A percentile compares a stretch with the other conserved stretches of the same genome.
Conservation (phyloP, 2,113 vertebrate species). For the Merops nubicus region DNA sequence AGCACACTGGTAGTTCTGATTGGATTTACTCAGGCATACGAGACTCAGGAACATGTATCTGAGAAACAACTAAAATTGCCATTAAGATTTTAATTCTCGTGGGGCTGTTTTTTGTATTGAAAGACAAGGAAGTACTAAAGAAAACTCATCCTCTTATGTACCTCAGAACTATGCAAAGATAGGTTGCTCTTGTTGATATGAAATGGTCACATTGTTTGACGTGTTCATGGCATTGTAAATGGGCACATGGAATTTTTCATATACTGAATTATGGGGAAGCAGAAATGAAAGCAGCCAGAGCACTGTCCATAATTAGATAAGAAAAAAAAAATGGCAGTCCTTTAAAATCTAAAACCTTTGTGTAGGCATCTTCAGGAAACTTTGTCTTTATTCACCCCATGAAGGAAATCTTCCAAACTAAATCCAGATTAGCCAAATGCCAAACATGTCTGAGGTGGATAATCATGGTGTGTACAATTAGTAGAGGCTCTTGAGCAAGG, state of each 20-base stretch:
- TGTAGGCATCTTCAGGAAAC: not conserved
- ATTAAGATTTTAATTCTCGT: not conserved
- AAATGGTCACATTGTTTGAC: not conserved
- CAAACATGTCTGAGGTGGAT: not conserved
- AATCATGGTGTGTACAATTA: not conserved
- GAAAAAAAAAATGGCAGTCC: not conserved
- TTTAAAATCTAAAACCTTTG: not conserved
- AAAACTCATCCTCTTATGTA: not conserved
- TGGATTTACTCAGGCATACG: not conserved
- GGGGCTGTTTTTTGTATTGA: not conserved
- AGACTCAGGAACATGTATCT: not conserved
- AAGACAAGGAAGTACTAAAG: not conserved
- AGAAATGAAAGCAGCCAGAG: not conserved
- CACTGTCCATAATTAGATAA: not conserved
- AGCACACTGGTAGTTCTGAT: constrained; percentile 11
- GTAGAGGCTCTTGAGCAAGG: constrained; percentile 22
- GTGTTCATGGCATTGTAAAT: not conserved
- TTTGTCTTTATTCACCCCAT: not conserved
- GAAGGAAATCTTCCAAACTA: not conserved
- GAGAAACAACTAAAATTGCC: not conserved
- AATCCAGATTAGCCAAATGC: not conserved
- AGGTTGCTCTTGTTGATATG: not conserved
- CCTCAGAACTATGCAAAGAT: not conserved
- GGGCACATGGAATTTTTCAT: not conserved
- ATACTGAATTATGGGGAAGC: not conserved